Conservation (phyloP, 1,140 invertebrate genomes). For the Drosophila saltans region DNA sequence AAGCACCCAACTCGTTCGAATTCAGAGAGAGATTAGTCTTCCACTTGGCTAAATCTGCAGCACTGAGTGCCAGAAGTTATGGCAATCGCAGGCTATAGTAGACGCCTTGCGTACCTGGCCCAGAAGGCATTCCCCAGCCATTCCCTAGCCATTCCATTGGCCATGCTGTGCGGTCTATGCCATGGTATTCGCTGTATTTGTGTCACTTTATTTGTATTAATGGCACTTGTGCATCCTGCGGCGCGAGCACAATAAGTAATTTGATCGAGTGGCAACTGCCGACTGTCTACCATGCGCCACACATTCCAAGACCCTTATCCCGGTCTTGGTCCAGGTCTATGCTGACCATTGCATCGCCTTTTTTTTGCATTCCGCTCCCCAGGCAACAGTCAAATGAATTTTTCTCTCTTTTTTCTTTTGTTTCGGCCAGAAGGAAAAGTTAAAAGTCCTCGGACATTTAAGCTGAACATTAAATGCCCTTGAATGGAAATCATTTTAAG, state of each 20-base stretch:
- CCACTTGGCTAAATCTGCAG: conserved; percentile 76
- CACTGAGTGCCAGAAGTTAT: conserved; percentile 67
- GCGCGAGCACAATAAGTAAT: conserved; percentile 75
- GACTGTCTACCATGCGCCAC: conserved; percentile 27
- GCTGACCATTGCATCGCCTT: conserved; percentile 5
- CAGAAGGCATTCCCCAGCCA: conserved; percentile 34
- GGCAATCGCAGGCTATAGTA: conserved; percentile 47
- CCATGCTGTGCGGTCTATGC: conserved; percentile 10
- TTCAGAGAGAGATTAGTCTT: conserved; percentile 79
- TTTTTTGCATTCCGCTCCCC: not conserved
- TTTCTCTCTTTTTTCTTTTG: not conserved
- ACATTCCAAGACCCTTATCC: conserved; percentile 6
- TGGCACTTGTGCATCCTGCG: conserved; percentile 75
- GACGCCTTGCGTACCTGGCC: conserved; percentile 50
- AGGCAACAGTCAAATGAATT: not conserved
- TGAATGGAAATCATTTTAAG: not conserved
- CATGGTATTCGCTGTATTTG: conserved; percentile 50
- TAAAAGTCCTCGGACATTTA: not conserved
- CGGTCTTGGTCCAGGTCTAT: not conserved
- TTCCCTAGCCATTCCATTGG: conserved; percentile 11
- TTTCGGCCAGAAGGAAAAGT: not conserved
- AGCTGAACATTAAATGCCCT: conserved; percentile 10
- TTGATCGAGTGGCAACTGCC: conserved; percentile 67
- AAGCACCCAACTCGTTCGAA: conserved; percentile 40
- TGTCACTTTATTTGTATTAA: conserved; percentile 79